Evolutionary conservation across 2,113 vertebrate species (phyloP), one percentile per base, ranked within the genome.

Genomic region (Spilogale gracilis): DNA sequence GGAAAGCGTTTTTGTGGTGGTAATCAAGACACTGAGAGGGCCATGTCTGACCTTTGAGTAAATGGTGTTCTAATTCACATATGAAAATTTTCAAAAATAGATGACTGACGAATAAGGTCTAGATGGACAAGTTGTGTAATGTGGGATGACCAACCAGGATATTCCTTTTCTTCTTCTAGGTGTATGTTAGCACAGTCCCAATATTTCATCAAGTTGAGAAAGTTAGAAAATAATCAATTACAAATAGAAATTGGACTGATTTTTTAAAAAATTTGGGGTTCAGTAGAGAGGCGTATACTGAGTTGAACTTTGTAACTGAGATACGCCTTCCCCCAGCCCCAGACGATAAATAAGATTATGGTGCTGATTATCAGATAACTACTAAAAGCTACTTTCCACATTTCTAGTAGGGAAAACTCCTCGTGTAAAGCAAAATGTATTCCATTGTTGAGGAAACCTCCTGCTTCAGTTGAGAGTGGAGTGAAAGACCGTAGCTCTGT

Each of bases 171-270:
- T 82, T 56, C 14, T 23, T 27, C 56, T 30, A 74, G n/a, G 56
- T 38, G 1, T 69, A 27, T 67, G 23, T 65, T 91, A 23, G 67
- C 67, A 56, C n/a, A 89, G 25, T n/a, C 18, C 60, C 38, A 58
- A 13, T 78, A 81, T 86, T 82, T 92, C 38, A 71, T 54, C 52
- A 73, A 50, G n/a, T 6, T 32, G 67, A 56, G 89, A 89, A 89
- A 20, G 23, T 60, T 89, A 86, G 79, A 86, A 78, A 58, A 76
- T 74, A 71, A 94, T 81, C 89, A 27, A 32, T 89, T 63, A n/a
- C 30, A 88, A 82, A 38, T 58, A 92, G 65, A 89, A 96, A 94
- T 78, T 58, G 54, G 30, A 61, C 23, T 81, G 43, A 61, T 56
- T 52, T 76, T 80, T 80, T 61, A 17, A 0, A 50, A 71, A 65